Percentiles rank a stretch among this genome's conserved stretches.
phyloP scores from a whole-genome alignment of 2,113 vertebrate species.

The Bos indicus region DNA sequence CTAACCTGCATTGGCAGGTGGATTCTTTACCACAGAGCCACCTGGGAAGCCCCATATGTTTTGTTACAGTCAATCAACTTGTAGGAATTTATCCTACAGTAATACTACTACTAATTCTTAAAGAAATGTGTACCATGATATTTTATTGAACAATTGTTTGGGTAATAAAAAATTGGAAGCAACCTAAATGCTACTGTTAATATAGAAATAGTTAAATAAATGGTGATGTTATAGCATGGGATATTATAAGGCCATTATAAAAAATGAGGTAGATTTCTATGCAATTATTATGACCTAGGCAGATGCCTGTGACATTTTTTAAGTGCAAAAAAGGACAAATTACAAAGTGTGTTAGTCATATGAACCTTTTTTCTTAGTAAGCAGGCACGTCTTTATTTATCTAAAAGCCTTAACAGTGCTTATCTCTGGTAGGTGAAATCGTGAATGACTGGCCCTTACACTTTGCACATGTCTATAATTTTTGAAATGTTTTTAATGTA shows the following conservation, averaged over 20 bases:
- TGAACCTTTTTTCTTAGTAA: not conserved
- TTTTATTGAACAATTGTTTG: not conserved
- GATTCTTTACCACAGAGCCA: not conserved
- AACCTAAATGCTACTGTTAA: not conserved
- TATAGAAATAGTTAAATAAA: not conserved
- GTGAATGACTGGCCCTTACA: not conserved
- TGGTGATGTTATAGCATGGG: not conserved
- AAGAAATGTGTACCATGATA: not conserved
- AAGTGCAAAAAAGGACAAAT: not conserved
- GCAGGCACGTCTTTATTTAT: not conserved
- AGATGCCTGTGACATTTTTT: not conserved
- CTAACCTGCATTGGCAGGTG: not conserved
- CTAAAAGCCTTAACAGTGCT: not conserved
- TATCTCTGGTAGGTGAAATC: not conserved
- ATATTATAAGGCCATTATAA: not conserved
- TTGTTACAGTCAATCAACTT: not conserved
- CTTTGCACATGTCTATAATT: not conserved
- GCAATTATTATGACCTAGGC: not conserved
- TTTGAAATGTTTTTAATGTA: conserved; percentile 1
- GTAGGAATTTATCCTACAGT: not conserved
- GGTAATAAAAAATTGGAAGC: not conserved
- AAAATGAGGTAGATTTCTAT: not conserved
- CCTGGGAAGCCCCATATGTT: not conserved
- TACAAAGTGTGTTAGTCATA: not conserved
- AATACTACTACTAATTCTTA: not conserved